These are phyloP conservation scores for Drosophila mercatorum DNA, from an alignment of 2,888 invertebrate species.

Conservation along the genomic window DNA sequence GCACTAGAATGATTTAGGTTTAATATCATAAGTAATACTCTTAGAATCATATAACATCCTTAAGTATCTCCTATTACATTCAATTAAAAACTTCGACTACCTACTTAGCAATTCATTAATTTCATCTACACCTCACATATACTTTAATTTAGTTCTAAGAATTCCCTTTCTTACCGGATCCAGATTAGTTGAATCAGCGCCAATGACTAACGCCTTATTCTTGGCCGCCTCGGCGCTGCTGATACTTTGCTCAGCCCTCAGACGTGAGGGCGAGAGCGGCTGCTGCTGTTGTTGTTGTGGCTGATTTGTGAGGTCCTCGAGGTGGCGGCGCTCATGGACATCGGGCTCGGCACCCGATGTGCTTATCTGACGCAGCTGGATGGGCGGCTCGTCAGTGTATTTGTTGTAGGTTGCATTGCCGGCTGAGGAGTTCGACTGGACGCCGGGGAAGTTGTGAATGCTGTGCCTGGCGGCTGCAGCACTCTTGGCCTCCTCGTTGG, in stretches of 20 bases:
- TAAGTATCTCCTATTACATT: not conserved
- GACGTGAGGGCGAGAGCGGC: slow-evolving; percentile 74
- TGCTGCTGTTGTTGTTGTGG: slow-evolving; percentile 53
- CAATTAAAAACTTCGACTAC: not conserved
- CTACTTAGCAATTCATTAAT: no score
- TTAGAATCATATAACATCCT: not conserved
- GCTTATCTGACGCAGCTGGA: slow-evolving; percentile 80
- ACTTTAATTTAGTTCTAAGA: not conserved
- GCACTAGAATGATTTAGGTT: no score
- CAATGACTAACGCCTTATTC: slow-evolving; percentile 88
- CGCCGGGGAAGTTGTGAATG: slow-evolving; percentile 69
- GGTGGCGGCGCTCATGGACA: slow-evolving; percentile 72
- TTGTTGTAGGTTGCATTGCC: slow-evolving; percentile 83
- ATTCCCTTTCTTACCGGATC: slow-evolving; percentile 87
- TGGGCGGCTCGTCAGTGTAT: slow-evolving; percentile 82
- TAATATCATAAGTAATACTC: not conserved
- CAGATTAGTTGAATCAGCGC: slow-evolving; percentile 87
- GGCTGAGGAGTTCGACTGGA: slow-evolving; percentile 23
- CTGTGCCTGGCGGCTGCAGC: slow-evolving; percentile 79
- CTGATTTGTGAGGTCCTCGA: slow-evolving; percentile 81
- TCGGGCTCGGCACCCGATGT: slow-evolving; percentile 48
- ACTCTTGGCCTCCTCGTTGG: slow-evolving; percentile 80
- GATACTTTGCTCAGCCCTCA: slow-evolving; percentile 68
- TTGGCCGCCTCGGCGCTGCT: slow-evolving; percentile 83
- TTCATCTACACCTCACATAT: no score